These are phyloP conservation scores for Channa argus DNA, from an alignment of 2,113 vertebrate species.

Conservation along the genomic window DNA sequence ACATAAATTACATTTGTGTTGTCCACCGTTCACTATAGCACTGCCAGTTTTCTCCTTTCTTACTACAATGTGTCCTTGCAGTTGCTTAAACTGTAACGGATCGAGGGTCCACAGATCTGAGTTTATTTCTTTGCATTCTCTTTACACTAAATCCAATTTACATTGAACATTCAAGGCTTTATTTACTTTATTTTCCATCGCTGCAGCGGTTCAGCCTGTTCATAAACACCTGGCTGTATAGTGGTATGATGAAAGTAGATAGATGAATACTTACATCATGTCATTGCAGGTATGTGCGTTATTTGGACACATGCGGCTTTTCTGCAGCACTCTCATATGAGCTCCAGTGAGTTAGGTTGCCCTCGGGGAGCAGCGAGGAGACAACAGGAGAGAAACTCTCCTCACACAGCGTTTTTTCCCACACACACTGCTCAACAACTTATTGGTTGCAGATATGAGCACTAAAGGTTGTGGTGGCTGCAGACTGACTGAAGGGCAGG, in stretches of 20 bases:
- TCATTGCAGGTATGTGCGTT: slow-evolving; percentile 34
- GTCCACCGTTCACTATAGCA: too few species aligned
- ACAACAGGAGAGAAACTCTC: slow-evolving; percentile 36
- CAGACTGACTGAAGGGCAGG: slow-evolving; percentile 20
- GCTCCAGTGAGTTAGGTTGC: slow-evolving; percentile 53
- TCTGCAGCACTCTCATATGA: slow-evolving; percentile 29
- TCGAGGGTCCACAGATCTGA: slow-evolving; percentile 5
- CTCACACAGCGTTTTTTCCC: slow-evolving; percentile 6
- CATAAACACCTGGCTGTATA: slow-evolving; percentile 18
- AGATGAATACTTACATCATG: slow-evolving; percentile 25
- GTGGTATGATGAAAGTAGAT: slow-evolving; percentile 12
- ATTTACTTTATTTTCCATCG: slow-evolving; percentile 25
- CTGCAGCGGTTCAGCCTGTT: slow-evolving; percentile 1
- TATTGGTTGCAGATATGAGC: background rate
- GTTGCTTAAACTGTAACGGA: background rate
- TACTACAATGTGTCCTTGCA: slow-evolving; percentile 14
- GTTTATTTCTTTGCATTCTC: slow-evolving; percentile 33
- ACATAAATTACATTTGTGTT: background rate
- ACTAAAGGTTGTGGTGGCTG: slow-evolving; percentile 1
- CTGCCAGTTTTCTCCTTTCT: background rate
- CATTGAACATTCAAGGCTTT: slow-evolving; percentile 13
- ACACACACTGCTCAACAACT: slow-evolving; percentile 18
- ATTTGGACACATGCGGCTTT: slow-evolving; percentile 52
- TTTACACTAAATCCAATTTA: slow-evolving; percentile 32
- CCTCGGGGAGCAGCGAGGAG: slow-evolving; percentile 39